Evolutionary conservation across 2,888 invertebrate genomes (phyloP).

Genomic region (Apamea anceps): DNA sequence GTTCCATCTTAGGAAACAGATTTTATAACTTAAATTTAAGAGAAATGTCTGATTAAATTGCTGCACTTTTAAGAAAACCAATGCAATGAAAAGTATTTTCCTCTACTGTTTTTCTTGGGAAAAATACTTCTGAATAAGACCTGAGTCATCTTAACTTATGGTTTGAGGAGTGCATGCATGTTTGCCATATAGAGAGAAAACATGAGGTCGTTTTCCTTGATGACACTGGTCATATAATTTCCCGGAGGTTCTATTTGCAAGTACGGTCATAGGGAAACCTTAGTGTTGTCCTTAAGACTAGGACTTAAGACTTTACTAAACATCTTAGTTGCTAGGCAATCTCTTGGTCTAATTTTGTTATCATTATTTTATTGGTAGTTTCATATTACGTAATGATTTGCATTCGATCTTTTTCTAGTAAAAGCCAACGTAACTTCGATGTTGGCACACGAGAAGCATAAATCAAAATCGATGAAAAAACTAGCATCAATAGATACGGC

Average conservation of each 20-base stretch:
- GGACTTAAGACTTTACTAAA: neutral
- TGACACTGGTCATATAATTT: slow-evolving; percentile 23
- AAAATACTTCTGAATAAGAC: neutral
- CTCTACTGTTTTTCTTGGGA: neutral
- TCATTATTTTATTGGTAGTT: neutral
- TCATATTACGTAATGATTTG: slow-evolving; percentile 40
- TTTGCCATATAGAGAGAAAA: slow-evolving; percentile 15
- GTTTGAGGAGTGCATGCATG: slow-evolving; percentile 4
- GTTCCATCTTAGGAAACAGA: neutral
- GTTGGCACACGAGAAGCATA: slow-evolving; percentile 59
- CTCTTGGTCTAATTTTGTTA: neutral
- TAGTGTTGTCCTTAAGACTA: neutral
- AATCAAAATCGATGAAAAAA: slow-evolving; percentile 62
- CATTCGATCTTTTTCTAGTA: slow-evolving; percentile 23
- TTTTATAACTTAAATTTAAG: neutral
- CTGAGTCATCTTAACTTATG: slow-evolving; percentile 31
- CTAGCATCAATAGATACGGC: slow-evolving; percentile 45
- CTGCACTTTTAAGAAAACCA: neutral
- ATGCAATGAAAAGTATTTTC: neutral
- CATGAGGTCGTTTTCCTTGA: slow-evolving; percentile 27
- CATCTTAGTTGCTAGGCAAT: neutral
- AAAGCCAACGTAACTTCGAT: slow-evolving; percentile 25
- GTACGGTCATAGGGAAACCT: neutral
- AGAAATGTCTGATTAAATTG: neutral
- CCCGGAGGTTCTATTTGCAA: neutral